These are phyloP conservation scores for Rhopilema esculentum DNA, from an alignment of 30 jellyfish, hydroid and myxozoan species.

Conservation along the genomic window DNA sequence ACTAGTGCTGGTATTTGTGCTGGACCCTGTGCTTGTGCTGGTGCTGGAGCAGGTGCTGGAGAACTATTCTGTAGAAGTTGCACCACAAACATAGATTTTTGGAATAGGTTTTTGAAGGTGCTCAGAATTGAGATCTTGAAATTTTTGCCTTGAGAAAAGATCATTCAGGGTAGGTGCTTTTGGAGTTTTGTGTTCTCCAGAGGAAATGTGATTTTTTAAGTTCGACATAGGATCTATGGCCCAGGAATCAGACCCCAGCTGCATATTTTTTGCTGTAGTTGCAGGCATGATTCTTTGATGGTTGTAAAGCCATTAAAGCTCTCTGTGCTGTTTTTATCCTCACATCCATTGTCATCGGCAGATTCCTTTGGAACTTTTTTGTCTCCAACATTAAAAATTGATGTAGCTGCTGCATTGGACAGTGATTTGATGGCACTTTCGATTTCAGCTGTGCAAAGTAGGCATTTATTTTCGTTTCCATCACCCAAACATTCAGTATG, in stretches of 20 bases:
- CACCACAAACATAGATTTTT: not conserved
- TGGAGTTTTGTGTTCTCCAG: not conserved
- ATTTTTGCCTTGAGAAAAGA: not conserved
- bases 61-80: not conserved
- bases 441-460: conserved; percentile 16
- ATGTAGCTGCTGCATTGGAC: conserved; percentile 11
- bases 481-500: conserved; percentile 10
- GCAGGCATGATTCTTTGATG: not conserved
- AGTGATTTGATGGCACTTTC: not conserved
- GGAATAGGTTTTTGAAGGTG: not conserved
- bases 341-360: not conserved
- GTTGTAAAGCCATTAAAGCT: not conserved
- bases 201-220: not conserved
- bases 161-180: not conserved
- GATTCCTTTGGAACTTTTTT: not conserved
- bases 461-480: not conserved
- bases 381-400: not conserved
- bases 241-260: conserved; percentile 21
- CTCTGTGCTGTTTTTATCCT: not conserved
- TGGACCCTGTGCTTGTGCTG: no score
- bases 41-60: no score
- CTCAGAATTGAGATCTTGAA: not conserved
- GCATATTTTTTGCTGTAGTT: conserved; percentile 11
- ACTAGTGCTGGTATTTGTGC: no score
- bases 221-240: not conserved